A percentile compares a stretch with the other conserved stretches of the same genome.
phyloP scores from a whole-genome alignment of 2,888 invertebrate species.

The Agrotis clavis region DNA sequence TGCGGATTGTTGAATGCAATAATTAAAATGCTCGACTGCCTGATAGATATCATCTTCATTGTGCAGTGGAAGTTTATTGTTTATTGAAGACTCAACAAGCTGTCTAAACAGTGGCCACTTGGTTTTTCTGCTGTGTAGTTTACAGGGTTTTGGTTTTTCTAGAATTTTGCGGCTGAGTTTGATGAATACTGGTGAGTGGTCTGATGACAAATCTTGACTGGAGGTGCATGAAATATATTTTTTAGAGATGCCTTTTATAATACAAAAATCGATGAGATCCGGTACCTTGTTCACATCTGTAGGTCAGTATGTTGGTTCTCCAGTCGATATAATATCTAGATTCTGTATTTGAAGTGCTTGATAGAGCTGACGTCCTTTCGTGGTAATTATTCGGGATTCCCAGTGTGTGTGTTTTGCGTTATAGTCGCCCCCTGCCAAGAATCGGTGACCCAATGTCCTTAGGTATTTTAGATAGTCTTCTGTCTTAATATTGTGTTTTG shows the following conservation, averaged over 20 bases:
- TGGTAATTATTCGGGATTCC: background rate
- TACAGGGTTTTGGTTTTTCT: no score
- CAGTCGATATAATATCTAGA: background rate
- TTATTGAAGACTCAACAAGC: no score
- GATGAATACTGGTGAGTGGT: no score
- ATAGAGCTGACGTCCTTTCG: background rate
- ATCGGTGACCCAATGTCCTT: background rate
- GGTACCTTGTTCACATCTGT: background rate
- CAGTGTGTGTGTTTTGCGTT: background rate
- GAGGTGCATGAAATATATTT: no score
- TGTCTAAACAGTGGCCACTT: no score
- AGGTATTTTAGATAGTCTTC: background rate
- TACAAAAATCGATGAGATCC: background rate
- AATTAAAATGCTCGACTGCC: no score
- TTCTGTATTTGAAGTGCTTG: background rate
- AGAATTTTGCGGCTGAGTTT: no score
- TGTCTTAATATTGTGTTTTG: constrained; percentile 6
- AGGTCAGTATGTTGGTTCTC: background rate
- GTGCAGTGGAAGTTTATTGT: no score
- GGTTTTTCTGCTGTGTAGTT: no score
- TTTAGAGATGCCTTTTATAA: background rate
- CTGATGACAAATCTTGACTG: no score
- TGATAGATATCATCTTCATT: no score
- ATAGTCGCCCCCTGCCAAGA: background rate
- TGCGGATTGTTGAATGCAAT: no score